phyloP scores from a whole-genome alignment of 2,888 invertebrate species.

The Drosophila neotestacea region DNA sequence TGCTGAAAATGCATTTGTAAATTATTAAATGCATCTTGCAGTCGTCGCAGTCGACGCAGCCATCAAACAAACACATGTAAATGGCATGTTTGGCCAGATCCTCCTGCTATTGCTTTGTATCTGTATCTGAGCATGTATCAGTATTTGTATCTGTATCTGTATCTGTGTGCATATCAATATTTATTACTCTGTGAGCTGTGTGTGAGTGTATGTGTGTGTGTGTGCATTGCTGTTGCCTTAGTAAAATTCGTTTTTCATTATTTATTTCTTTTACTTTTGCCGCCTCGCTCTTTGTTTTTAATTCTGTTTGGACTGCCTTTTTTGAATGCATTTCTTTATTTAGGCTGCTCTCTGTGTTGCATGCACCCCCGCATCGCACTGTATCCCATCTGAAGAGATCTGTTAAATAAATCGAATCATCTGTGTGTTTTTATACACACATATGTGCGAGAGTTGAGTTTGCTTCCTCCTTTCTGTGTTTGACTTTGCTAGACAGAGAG shows the following conservation, averaged over 20 bases:
- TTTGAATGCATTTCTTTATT: slow-evolving; percentile 79
- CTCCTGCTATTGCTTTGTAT: slow-evolving; percentile 27
- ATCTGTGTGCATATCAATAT: slow-evolving; percentile 70
- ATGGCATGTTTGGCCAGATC: slow-evolving; percentile 65
- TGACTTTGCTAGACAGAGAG: slow-evolving; percentile 3
- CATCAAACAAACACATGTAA: slow-evolving; percentile 71
- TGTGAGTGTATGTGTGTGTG: slow-evolving; percentile 8
- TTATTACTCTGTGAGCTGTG: slow-evolving; percentile 65
- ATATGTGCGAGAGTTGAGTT: slow-evolving; percentile 9
- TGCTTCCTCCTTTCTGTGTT: slow-evolving; percentile 28
- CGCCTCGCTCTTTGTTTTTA: slow-evolving; percentile 60
- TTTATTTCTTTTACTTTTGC: slow-evolving; percentile 67
- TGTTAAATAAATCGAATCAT: slow-evolving; percentile 72
- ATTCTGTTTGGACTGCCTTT: slow-evolving; percentile 43
- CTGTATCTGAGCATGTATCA: slow-evolving; percentile 17
- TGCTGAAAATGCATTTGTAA: slow-evolving; percentile 82
- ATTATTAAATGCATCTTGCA: slow-evolving; percentile 76
- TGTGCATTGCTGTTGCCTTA: slow-evolving; percentile 34
- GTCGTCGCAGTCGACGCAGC: slow-evolving; percentile 16
- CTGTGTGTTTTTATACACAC: slow-evolving; percentile 41
- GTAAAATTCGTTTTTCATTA: slow-evolving; percentile 62
- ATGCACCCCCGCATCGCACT: slow-evolving; percentile 55
- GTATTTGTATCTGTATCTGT: slow-evolving; percentile 1
- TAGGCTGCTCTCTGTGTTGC: slow-evolving; percentile 53
- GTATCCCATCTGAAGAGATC: slow-evolving; percentile 47